Percentiles rank a stretch among this genome's conserved stretches.
Conservation (phyloP, 2,888 invertebrate genomes). For the Thecocarcelia acutangulata region DNA sequence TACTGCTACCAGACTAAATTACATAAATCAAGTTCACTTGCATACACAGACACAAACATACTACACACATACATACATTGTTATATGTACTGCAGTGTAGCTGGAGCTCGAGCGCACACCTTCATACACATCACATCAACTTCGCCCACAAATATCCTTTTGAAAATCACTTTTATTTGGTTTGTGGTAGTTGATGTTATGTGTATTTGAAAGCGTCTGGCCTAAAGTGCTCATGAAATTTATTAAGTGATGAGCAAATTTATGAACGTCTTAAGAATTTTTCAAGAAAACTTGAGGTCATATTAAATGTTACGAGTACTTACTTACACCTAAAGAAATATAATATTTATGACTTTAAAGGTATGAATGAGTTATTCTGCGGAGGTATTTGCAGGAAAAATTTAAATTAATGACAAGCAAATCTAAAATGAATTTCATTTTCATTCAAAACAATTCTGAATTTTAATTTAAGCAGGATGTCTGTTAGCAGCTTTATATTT, state of each 20-base stretch:
- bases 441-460: too few species aligned
- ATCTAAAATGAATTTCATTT: too few species aligned
- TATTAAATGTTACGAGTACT: neutral
- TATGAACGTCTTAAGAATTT: slow-evolving; percentile 2
- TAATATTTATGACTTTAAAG: too few species aligned
- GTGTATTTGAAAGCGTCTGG: slow-evolving; percentile 22
- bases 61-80: neutral
- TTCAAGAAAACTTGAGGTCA: neutral
- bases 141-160: neutral
- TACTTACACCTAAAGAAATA: too few species aligned
- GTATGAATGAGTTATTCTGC: too few species aligned
- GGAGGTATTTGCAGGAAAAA: too few species aligned
- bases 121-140: neutral
- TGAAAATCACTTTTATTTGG: slow-evolving; percentile 8
- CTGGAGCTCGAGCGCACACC: neutral
- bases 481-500: too few species aligned
- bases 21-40: slow-evolving; percentile 27
- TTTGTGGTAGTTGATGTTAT: neutral
- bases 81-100: neutral
- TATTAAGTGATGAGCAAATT: slow-evolving; percentile 6
- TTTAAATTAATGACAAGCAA: too few species aligned
- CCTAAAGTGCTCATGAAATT: slow-evolving; percentile 1
- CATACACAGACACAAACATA: neutral
- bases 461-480: too few species aligned
- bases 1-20: slow-evolving; percentile 19